Conservation (phyloP, 2,113 vertebrate species). For the Rhinoderma darwinii region DNA sequence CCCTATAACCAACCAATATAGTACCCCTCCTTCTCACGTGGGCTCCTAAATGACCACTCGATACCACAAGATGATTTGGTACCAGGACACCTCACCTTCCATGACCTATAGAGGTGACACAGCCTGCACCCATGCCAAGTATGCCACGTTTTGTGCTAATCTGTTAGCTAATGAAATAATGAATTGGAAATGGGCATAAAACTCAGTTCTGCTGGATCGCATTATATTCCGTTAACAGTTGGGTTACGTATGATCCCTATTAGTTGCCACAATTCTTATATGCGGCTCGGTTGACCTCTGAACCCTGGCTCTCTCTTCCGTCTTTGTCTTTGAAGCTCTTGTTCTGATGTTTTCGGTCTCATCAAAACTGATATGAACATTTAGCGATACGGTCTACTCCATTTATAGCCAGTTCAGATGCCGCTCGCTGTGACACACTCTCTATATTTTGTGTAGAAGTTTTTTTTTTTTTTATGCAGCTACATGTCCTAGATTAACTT, state of each 20-base stretch:
- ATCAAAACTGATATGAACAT: background rate
- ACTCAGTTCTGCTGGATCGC: background rate
- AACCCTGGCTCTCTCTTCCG: background rate
- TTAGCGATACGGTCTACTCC: background rate
- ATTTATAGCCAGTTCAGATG: conserved; percentile 16
- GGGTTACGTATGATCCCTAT: background rate
- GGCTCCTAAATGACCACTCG: background rate
- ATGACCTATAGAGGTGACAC: background rate
- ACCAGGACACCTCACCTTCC: background rate
- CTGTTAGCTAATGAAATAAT: background rate
- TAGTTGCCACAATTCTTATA: background rate
- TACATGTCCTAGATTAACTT: conserved; percentile 35
- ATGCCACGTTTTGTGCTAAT: background rate
- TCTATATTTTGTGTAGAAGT: background rate
- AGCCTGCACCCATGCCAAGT: background rate
- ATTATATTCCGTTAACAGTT: no score
- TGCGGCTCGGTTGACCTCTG: background rate
- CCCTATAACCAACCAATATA: background rate
- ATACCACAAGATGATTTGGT: background rate
- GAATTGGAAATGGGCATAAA: no score
- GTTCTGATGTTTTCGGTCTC: background rate
- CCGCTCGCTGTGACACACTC: background rate
- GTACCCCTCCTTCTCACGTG: background rate
- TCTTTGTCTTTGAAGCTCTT: conserved; percentile 37
- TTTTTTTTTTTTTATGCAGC: background rate